Evolutionary conservation across 2,797 vertebrate species (phyloP), one percentile per base, ranked within the genome.

Genomic region (Gymnoscopelus microlampas): DNA sequence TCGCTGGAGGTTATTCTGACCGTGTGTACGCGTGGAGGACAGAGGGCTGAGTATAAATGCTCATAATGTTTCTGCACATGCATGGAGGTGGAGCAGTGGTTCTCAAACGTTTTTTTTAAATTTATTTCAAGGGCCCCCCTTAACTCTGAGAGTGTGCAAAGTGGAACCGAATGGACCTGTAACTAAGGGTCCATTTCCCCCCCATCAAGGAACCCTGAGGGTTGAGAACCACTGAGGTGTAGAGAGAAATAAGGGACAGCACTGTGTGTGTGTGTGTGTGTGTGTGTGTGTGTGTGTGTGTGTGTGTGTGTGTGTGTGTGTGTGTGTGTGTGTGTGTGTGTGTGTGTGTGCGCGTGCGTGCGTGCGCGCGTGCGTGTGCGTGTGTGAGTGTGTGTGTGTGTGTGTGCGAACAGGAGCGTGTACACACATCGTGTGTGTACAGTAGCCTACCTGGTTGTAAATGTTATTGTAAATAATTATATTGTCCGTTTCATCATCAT

Each of bases 401-500:
- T 75, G 44, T 63, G 80, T 32, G 74, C 48, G 19, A 3, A 49
- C 5, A 47, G 39, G 7, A 15, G 72, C 57, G 63, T n/a, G 79
- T 29, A 32, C 32, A 32, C 32, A 32, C 35, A 63, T 26, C 73
- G 74, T 83, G 69, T 66, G 69, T 89, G 88, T 88, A 86, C 82
- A 91, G 88, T 91, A 44, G 39, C 7, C 39, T 44, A 71, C 61
- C 50, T 14, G 63, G 78, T 77, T 90, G 86, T 92, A 89, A 88
- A 91, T 91, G 87, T 89, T 57, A 58, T 78, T 89, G 85, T 91
- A 91, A 90, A 91, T 91, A 91, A 90, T 91, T 93, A 19, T 92
- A 89, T 92, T 90, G 94, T 96, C 92, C 91, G 85, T 92, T 91
- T 95, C 92, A 88, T 94, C 95, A 93, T 94, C 85, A n/a, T n/a